These are phyloP conservation scores for Drosophila maculinotata DNA, from an alignment of 2,888 invertebrate genomes.

Conservation along the genomic window DNA sequence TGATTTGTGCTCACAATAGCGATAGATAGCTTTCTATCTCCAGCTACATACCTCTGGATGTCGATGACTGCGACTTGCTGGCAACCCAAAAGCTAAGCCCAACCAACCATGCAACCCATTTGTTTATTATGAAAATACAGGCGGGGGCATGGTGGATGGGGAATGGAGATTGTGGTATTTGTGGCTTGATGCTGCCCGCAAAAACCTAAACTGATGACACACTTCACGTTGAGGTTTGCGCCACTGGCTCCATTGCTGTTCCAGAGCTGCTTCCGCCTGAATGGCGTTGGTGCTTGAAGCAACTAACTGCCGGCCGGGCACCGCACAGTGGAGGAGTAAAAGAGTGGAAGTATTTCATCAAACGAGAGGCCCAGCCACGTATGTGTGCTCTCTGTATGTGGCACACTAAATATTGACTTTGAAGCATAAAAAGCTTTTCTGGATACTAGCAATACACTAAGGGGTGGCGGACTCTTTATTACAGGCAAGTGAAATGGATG, in stretches of 20 bases:
- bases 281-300: slow-evolving; percentile 71
- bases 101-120: slow-evolving; percentile 77
- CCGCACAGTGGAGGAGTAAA: slow-evolving; percentile 14
- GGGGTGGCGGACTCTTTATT: slow-evolving; percentile 66
- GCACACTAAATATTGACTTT: slow-evolving; percentile 79
- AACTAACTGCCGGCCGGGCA: slow-evolving; percentile 63
- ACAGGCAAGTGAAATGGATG: slow-evolving; percentile 43
- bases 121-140: slow-evolving; percentile 77
- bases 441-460: slow-evolving; percentile 68
- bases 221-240: slow-evolving; percentile 75
- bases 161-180: background rate
- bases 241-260: slow-evolving; percentile 55
- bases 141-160: background rate
- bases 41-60: background rate
- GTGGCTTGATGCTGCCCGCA: slow-evolving; percentile 60
- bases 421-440: slow-evolving; percentile 79
- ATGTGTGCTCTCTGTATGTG: slow-evolving; percentile 64
- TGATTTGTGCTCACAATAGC: slow-evolving; percentile 68
- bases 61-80: slow-evolving; percentile 47
- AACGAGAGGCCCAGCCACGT: slow-evolving; percentile 22
- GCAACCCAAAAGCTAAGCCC: slow-evolving; percentile 78
- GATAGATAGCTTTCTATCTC: background rate
- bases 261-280: slow-evolving; percentile 80
- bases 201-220: slow-evolving; percentile 81
- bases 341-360: slow-evolving; percentile 44